These are phyloP conservation scores for Trematomus loennbergii DNA, from an alignment of 2,113 vertebrate genomes.

Conservation along the genomic window DNA sequence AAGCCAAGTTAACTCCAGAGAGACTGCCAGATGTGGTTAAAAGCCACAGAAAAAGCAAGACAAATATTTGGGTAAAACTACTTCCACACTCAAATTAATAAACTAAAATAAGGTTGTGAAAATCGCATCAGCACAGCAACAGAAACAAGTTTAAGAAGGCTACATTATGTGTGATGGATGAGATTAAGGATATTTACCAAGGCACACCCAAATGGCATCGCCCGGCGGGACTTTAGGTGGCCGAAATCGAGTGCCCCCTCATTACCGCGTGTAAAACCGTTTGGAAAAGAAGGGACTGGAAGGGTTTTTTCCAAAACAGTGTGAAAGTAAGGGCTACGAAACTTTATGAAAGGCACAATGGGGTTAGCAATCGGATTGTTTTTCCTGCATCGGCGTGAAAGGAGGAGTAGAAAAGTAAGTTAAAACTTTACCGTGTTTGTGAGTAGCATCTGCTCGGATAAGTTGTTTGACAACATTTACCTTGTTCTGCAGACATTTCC, in stretches of 20 bases:
- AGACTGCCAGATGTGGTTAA: slow-evolving; percentile 1
- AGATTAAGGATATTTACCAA: background rate
- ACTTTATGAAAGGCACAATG: background rate
- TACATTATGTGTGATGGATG: background rate
- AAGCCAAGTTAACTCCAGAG: background rate
- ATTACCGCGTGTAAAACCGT: background rate
- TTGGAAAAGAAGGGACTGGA: too few species aligned
- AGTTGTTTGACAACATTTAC: too few species aligned
- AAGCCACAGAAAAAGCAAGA: background rate
- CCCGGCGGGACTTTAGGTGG: background rate
- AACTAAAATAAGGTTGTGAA: background rate
- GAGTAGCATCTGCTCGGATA: too few species aligned
- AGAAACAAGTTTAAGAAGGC: background rate
- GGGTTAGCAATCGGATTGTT: background rate
- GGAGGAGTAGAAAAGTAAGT: background rate
- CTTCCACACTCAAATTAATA: background rate
- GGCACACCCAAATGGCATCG: background rate
- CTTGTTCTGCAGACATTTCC: too few species aligned
- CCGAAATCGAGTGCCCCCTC: rapidly evolving
- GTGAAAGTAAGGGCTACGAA: background rate
- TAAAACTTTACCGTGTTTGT: background rate
- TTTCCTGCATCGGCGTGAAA: background rate
- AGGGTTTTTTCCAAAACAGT: background rate
- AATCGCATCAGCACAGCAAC: background rate
- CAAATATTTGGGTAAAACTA: background rate